phyloP scores from a whole-genome alignment of 1,140 invertebrate genomes.

The Dendrolimus kikuchii region DNA sequence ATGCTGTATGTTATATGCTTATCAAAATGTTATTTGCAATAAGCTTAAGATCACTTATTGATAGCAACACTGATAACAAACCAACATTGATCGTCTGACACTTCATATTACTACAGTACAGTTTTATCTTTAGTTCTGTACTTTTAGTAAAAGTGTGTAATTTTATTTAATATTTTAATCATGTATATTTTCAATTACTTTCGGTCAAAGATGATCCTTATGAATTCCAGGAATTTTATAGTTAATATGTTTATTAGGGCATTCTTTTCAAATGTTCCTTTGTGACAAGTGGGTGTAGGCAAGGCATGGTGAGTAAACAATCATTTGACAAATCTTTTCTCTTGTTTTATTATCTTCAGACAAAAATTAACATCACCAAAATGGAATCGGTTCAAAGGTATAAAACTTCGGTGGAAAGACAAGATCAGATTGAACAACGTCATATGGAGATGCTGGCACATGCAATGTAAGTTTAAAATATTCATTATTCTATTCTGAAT shows the following conservation, averaged over 20 bases:
- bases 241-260: slow-evolving; percentile 38
- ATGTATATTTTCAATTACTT: slow-evolving; percentile 24
- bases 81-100: slow-evolving; percentile 33
- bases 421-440: slow-evolving; percentile 99
- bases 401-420: slow-evolving; percentile 97
- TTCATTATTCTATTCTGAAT: background rate
- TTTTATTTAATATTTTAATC: slow-evolving; percentile 31
- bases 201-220: slow-evolving; percentile 43
- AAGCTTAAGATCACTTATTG: slow-evolving; percentile 64
- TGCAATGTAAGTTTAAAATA: slow-evolving; percentile 91
- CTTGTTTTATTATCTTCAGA: slow-evolving; percentile 77
- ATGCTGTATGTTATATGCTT: slow-evolving; percentile 48
- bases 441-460: slow-evolving; percentile 99
- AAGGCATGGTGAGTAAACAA: slow-evolving; percentile 43
- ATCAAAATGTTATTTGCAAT: slow-evolving; percentile 65
- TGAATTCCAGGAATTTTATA: slow-evolving; percentile 43
- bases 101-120: slow-evolving; percentile 25
- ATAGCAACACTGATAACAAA: slow-evolving; percentile 53
- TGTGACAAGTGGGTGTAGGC: slow-evolving; percentile 36
- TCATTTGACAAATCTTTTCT: slow-evolving; percentile 17
- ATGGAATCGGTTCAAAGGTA: slow-evolving; percentile 99
- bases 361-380: slow-evolving; percentile 98
- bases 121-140: slow-evolving; percentile 36
- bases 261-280: slow-evolving; percentile 35
- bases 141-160: slow-evolving; percentile 24